Conservation (phyloP, 2,113 vertebrate genomes). For the Pangasianodon gigas region DNA sequence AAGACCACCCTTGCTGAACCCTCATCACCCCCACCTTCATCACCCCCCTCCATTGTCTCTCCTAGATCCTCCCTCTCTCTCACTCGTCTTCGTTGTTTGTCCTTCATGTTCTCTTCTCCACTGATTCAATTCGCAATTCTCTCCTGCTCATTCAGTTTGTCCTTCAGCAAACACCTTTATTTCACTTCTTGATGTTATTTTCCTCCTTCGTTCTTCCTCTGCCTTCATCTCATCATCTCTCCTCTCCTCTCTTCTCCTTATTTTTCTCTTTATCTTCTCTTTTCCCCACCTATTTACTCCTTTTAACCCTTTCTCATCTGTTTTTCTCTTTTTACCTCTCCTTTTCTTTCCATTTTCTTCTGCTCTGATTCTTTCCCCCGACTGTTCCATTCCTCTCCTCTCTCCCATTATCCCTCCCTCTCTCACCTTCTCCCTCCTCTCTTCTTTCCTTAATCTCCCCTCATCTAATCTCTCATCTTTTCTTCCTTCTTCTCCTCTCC, state of each 20-base stretch:
- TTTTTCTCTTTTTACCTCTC: neutral
- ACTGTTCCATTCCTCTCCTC: neutral
- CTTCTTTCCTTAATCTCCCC: neutral
- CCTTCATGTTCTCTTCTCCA: conserved; percentile 17
- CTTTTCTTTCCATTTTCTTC: neutral
- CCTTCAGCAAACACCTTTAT: neutral
- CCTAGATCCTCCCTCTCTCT: conserved; percentile 41
- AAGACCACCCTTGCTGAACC: conserved; percentile 66
- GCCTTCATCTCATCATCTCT: conserved; percentile 4
- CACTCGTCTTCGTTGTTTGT: conserved; percentile 33
- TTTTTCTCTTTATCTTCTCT: neutral
- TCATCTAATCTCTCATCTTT: neutral
- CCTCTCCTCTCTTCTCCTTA: neutral
- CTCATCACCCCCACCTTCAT: conserved; percentile 59
- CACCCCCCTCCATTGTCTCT: conserved; percentile 47
- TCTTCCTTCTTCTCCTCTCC: neutral
- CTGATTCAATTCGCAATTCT: conserved; percentile 18
- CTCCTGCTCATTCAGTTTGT: conserved; percentile 8
- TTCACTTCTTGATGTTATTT: conserved; percentile 31
- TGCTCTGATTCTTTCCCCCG: neutral
- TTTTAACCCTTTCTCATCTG: neutral
- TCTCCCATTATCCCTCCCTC: neutral
- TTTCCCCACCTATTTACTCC: neutral
- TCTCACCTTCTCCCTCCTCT: neutral
- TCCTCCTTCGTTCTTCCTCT: conserved; percentile 30